Conservation (phyloP, 1,140 invertebrate genomes). For the Schlechtendalia chinensis region DNA sequence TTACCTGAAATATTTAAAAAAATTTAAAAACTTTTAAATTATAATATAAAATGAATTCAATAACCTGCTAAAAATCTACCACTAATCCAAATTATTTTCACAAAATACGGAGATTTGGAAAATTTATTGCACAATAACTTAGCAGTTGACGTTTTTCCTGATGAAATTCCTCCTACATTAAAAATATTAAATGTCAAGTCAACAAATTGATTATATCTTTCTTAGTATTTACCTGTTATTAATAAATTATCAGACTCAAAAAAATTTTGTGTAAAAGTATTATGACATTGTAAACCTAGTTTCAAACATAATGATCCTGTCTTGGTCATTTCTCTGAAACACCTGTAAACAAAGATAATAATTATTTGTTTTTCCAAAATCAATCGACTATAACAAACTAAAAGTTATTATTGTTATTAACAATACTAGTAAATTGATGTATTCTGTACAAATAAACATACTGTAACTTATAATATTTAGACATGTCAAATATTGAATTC, state of each 20-base stretch:
- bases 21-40: background rate
- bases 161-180: background rate
- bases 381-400: background rate
- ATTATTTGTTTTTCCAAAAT: background rate
- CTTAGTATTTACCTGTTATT: conserved; percentile 6
- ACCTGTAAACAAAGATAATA: conserved; percentile 13
- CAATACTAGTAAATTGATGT: background rate
- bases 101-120: conserved; percentile 41
- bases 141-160: conserved; percentile 38
- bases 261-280: background rate
- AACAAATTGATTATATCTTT: background rate
- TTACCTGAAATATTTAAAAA: conserved; percentile 60
- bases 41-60: background rate
- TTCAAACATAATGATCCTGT: conserved; percentile 22
- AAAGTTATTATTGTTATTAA: background rate
- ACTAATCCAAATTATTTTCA: conserved; percentile 36
- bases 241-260: conserved; percentile 33
- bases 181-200: background rate
- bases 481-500: background rate
- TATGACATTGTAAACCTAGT: background rate
- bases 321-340: background rate
- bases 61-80: conserved; percentile 30
- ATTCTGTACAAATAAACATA: background rate
- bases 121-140: conserved; percentile 27
- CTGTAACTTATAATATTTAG: conserved; percentile 21